Conservation (phyloP, 2,888 invertebrate species). For the Cheilosia impressa region DNA sequence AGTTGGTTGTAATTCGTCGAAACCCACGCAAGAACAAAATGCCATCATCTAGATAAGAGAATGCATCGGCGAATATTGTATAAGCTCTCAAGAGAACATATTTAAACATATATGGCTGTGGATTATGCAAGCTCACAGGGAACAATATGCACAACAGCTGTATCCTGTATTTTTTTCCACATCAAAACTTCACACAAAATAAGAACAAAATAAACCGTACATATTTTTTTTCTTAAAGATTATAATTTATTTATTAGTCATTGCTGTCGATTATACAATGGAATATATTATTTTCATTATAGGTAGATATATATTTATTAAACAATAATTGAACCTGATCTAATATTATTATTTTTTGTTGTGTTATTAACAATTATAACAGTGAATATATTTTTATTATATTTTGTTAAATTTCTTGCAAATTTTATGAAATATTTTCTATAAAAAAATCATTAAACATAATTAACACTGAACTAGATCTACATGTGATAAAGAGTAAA, state of each 20-base stretch:
- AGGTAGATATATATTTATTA: slow-evolving; percentile 28
- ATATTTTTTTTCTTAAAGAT: slow-evolving; percentile 40
- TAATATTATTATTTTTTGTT: slow-evolving; percentile 26
- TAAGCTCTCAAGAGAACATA: no score
- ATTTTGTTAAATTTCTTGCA: slow-evolving; percentile 23
- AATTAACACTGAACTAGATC: slow-evolving; percentile 13
- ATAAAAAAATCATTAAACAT: slow-evolving; percentile 50
- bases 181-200: neutral
- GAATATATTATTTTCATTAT: slow-evolving; percentile 43
- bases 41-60: no score
- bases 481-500: neutral
- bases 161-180: neutral
- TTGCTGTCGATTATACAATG: slow-evolving; percentile 48
- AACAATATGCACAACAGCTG: no score
- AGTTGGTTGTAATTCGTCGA: no score
- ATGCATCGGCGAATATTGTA: no score
- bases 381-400: slow-evolving; percentile 49
- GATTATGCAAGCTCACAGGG: no score
- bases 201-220: neutral
- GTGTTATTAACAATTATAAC: slow-evolving; percentile 63
- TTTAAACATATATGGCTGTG: no score
- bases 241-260: slow-evolving; percentile 54
- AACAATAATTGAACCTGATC: slow-evolving; percentile 63
- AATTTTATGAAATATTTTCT: slow-evolving; percentile 60
- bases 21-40: no score